These are phyloP conservation scores for Gallinago solitaria DNA, from an alignment of 2,797 vertebrate species.

Conservation along the genomic window DNA sequence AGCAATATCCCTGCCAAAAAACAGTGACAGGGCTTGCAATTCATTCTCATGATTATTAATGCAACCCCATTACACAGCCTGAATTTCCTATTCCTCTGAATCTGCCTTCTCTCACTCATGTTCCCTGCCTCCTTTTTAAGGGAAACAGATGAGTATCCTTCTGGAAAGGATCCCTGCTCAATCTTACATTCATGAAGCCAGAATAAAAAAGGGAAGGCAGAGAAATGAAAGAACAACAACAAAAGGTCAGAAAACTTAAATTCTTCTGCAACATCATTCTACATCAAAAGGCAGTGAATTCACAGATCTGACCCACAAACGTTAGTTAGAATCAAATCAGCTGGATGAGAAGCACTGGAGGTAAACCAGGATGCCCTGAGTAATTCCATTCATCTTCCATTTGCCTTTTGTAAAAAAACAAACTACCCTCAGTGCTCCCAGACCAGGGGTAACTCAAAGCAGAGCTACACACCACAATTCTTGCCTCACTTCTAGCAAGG, in stretches of 20 bases:
- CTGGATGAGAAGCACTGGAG: not conserved
- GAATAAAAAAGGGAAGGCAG: not conserved
- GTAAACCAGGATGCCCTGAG: not conserved
- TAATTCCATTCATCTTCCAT: not conserved
- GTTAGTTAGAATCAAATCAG: conserved; percentile 5
- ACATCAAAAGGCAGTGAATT: not conserved
- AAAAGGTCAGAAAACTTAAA: conserved; percentile 5
- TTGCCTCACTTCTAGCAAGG: not conserved
- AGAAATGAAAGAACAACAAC: not conserved
- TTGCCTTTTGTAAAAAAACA: not conserved
- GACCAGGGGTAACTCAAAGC: not conserved
- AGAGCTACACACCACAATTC: not conserved
- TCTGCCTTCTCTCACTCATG: not conserved
- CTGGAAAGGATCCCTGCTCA: not conserved
- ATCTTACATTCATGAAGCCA: not conserved
- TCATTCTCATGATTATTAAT: not conserved
- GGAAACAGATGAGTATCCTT: not conserved
- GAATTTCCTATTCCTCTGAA: not conserved
- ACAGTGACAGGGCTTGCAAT: not conserved
- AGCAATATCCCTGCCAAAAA: not conserved
- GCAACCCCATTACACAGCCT: not conserved
- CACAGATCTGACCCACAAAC: not conserved
- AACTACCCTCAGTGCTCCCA: not conserved
- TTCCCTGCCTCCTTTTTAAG: not conserved
- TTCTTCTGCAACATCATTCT: not conserved